Conservation (phyloP, 2,888 invertebrate species). For the Zonitis immaculata region DNA sequence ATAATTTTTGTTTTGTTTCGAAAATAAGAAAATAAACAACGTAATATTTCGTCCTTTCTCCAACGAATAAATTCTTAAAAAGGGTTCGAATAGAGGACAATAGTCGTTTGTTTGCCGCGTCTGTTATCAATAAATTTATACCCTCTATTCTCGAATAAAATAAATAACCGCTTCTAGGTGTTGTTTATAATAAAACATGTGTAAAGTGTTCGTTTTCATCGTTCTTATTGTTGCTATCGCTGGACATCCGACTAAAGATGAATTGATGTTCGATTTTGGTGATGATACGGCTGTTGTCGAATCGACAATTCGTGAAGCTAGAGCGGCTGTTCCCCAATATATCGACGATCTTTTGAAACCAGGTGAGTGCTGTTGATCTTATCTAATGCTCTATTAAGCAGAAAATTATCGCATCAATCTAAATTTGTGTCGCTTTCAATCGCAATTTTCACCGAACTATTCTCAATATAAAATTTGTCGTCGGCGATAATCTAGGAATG, state of each 20-base stretch:
- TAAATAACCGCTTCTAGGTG: no score
- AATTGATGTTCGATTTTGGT: constrained; percentile 37
- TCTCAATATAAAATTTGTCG: no score
- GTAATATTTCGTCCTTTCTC: background rate
- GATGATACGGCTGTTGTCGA: constrained; percentile 56
- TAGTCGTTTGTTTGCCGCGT: background rate
- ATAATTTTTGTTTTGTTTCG: background rate
- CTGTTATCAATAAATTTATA: constrained; percentile 5
- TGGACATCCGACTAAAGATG: constrained; percentile 27
- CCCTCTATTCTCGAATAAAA: background rate
- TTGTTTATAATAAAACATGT: no score
- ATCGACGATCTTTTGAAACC: constrained; percentile 40
- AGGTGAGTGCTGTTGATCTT: constrained; percentile 28
- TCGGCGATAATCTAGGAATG: no score
- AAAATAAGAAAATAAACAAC: background rate
- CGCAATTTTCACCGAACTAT: constrained; percentile 8
- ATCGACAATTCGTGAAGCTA: constrained; percentile 55
- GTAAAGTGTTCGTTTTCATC: constrained; percentile 13
- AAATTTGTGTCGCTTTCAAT: constrained; percentile 27
- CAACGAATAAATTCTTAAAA: background rate
- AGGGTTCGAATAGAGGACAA: background rate
- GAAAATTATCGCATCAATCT: constrained; percentile 26
- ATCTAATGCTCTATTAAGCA: constrained; percentile 12
- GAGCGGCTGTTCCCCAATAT: constrained; percentile 49
- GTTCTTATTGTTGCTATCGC: constrained; percentile 4